Conservation (phyloP, 2,888 invertebrate genomes). For the Rugalucina vietnamica region DNA sequence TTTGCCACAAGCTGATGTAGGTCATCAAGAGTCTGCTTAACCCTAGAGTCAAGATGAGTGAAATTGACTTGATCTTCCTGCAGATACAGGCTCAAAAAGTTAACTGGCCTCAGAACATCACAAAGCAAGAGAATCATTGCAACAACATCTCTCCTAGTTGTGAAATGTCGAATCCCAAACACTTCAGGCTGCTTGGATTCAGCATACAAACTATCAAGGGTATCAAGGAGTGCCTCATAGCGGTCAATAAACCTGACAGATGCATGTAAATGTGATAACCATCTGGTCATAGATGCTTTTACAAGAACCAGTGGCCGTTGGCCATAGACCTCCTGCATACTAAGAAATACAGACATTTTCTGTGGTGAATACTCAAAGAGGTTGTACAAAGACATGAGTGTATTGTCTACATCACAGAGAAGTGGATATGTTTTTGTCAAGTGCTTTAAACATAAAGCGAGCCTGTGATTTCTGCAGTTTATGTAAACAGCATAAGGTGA, state of each 20-base stretch:
- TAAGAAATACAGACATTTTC: constrained; percentile 24
- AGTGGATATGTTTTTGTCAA: constrained; percentile 27
- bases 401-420: constrained; percentile 28
- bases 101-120: constrained; percentile 14
- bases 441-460: constrained; percentile 49
- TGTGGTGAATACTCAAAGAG: constrained; percentile 37
- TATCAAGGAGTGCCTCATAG: constrained; percentile 31
- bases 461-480: constrained; percentile 47
- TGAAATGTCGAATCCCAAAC: neutral
- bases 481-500: constrained; percentile 37
- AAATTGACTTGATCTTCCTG: constrained; percentile 25
- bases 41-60: constrained; percentile 17
- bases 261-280: constrained; percentile 30
- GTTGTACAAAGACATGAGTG: constrained; percentile 46
- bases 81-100: constrained; percentile 17
- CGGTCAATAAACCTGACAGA: constrained; percentile 26
- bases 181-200: constrained; percentile 14
- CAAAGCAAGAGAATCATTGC: constrained; percentile 11
- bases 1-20: neutral
- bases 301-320: constrained; percentile 33
- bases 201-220: constrained; percentile 15
- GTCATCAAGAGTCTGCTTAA: neutral
- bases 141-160: neutral
- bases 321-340: constrained; percentile 38
- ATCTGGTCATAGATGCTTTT: constrained; percentile 40